Conservation (phyloP, 2,113 vertebrate genomes). For the Tichodroma muraria region DNA sequence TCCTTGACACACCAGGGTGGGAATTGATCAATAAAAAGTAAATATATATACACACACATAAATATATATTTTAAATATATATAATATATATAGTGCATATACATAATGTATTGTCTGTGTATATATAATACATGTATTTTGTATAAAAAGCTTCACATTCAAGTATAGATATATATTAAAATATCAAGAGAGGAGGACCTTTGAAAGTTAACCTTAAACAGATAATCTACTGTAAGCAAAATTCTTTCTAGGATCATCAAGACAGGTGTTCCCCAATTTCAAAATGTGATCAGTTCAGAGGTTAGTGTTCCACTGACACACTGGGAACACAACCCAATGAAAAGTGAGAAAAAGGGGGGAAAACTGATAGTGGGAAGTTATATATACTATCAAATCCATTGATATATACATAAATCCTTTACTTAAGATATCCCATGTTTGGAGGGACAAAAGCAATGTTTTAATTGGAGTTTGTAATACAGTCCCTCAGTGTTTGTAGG, state of each 20-base stretch:
- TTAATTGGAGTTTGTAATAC: not conserved
- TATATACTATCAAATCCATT: not conserved
- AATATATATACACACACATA: not conserved
- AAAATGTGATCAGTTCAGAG: not conserved
- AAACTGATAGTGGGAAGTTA: not conserved
- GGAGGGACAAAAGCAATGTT: not conserved
- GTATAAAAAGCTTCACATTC: slow-evolving; percentile 44
- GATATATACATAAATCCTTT: not conserved
- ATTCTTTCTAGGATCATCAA: not conserved
- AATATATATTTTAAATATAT: slow-evolving; percentile 9
- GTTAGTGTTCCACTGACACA: not conserved
- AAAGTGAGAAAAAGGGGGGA: not conserved
- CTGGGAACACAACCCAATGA: not conserved
- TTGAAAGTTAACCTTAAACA: not conserved
- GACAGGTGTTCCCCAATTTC: not conserved
- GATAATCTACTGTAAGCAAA: not conserved
- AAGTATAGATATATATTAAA: slow-evolving; percentile 17
- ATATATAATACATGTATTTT: slow-evolving; percentile 11
- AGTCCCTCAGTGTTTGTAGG: not conserved
- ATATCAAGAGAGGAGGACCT: not conserved
- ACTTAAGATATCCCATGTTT: not conserved
- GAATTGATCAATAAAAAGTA: not conserved
- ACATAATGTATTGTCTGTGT: slow-evolving; percentile 13
- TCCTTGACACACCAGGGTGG: not conserved
- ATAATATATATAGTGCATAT: slow-evolving; percentile 11